Conservation (phyloP, 2,888 invertebrate species). For the Cerastis rubricosa region DNA sequence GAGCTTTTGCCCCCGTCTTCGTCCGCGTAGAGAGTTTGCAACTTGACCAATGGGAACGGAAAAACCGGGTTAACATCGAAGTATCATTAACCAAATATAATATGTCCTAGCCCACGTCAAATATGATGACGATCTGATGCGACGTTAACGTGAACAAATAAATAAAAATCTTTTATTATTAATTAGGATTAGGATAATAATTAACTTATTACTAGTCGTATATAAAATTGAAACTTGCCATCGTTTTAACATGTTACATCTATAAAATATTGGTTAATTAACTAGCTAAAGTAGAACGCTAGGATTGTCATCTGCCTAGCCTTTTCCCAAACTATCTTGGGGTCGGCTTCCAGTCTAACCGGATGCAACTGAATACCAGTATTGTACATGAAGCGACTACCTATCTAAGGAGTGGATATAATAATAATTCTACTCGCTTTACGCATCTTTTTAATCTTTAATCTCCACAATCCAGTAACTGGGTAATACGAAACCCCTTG, state of each 20-base stretch:
- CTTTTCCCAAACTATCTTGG: too few relatives aligned
- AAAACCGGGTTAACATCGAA: neutral
- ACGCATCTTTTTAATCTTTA: too few relatives aligned
- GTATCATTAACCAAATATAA: neutral
- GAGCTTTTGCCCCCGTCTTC: neutral
- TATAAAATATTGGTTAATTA: neutral
- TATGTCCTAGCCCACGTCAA: neutral
- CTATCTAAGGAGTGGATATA: too few relatives aligned
- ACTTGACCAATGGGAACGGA: neutral
- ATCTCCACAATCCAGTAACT: too few relatives aligned
- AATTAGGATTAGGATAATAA: neutral
- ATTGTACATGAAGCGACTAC: too few relatives aligned
- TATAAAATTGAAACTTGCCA: neutral
- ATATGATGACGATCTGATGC: neutral
- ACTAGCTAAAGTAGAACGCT: neutral
- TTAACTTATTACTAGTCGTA: neutral
- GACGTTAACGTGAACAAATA: neutral
- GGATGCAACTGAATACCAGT: too few relatives aligned
- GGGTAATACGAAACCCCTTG: too few relatives aligned
- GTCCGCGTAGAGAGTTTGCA: neutral
- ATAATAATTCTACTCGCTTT: too few relatives aligned
- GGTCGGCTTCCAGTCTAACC: too few relatives aligned
- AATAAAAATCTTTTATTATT: neutral
- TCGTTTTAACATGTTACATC: neutral
- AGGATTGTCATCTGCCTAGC: too few relatives aligned